Evolutionary conservation across 2,113 vertebrate genomes (phyloP), one percentile per base, ranked within the genome.

Genomic region (Hippocampus guttulatus): DNA sequence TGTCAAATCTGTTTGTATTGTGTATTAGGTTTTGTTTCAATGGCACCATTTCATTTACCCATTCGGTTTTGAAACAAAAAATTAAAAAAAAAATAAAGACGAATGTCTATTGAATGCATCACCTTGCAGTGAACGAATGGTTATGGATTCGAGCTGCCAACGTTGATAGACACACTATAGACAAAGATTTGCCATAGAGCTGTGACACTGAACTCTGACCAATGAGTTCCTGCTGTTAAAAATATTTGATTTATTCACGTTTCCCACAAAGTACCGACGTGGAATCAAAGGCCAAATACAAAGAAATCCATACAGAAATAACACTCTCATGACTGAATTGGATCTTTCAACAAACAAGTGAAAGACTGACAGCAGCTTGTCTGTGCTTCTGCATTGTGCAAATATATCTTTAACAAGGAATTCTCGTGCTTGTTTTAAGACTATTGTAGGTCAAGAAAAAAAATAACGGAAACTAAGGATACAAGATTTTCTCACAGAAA

Each of bases 31-130:
- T 30, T 52, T 80, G 23, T 65, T 64, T 10, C 74, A 52, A 81
- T 38, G 64, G 57, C 64, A 60, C 51, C 67, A 45, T 81, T 76
- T 57, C 25, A 16, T 64, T 25, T 51, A 27, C n/a, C 40, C 40
- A 23, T 18, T 63, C 3, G 38, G 15, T 33, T 69, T 69, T 20
- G 57, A 72, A 74, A 57, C 57, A 63, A 78, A 70, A 71, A 14
- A 45, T 3, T 30, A 30, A 66, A 76, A 68, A 11, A 45, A 69
- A 69, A 74, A 88, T 84, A 57, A 85, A 88, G 87, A 90, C 75
- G 69, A 78, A 90, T 87, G 79, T 45, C 76, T 76, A 73, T 87
- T 84, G 87, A 87, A 89, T 0, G 21, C 10, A n/a, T 40, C 68
- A 71, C 62, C 49, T 70, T 40, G 66, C 11, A 30, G 27, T 38